Percentiles rank a stretch among this genome's conserved stretches.
These are phyloP conservation scores for Asarcornis scutulata DNA, from an alignment of 2,113 vertebrate genomes.

Conservation along the genomic window DNA sequence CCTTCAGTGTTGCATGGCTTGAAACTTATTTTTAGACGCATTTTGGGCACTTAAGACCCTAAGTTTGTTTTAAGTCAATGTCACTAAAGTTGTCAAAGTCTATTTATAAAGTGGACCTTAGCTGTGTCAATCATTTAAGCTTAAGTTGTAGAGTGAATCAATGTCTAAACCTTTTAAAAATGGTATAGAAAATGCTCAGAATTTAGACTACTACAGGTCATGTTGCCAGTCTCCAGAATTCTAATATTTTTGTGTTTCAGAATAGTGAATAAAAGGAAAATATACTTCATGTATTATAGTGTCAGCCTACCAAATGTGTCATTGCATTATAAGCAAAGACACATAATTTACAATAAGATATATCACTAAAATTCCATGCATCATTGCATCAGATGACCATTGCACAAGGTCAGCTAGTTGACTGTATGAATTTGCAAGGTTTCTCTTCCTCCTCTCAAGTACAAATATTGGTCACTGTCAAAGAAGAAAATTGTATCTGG, in stretches of 20 bases:
- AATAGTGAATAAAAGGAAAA: slow-evolving; percentile 26
- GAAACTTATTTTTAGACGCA: background rate
- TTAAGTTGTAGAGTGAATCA: background rate
- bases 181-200: background rate
- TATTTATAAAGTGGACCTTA: background rate
- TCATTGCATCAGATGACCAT: background rate
- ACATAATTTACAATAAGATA: background rate
- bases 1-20: background rate
- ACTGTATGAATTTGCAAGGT: background rate
- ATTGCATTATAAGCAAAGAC: background rate
- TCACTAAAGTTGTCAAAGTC: background rate
- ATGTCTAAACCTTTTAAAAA: background rate
- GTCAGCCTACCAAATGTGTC: background rate
- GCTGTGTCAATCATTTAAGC: background rate
- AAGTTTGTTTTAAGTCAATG: background rate
- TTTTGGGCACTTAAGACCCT: background rate
- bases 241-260: background rate
- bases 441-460: background rate
- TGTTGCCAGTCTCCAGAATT: background rate
- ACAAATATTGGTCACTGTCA: background rate
- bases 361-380: background rate
- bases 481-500: background rate
- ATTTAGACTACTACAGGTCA: background rate
- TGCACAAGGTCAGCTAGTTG: background rate
- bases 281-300: background rate